These are phyloP conservation scores for Cerceris ruficornis DNA, from an alignment of 2,888 invertebrate species.

Conservation along the genomic window DNA sequence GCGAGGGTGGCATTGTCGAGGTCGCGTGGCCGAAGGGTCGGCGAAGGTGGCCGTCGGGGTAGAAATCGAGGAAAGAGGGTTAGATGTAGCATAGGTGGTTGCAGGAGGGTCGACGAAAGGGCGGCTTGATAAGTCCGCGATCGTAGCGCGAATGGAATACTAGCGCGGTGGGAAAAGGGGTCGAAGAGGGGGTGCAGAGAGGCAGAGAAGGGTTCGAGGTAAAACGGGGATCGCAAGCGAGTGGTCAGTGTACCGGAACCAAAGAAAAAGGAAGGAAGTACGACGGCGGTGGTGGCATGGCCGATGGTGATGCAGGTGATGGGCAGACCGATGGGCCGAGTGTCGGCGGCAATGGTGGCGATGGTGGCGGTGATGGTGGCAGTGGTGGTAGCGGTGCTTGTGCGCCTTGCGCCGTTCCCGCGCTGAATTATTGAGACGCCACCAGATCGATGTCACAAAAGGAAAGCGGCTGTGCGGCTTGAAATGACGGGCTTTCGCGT, in stretches of 20 bases:
- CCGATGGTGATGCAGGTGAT: conserved; percentile 28
- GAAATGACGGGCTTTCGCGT: conserved; percentile 81
- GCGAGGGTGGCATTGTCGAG: conserved; percentile 64
- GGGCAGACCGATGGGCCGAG: conserved; percentile 6
- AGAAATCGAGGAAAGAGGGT: conserved; percentile 34
- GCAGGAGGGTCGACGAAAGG: conserved; percentile 20
- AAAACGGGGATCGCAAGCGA: neutral
- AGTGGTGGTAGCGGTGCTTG: conserved; percentile 31
- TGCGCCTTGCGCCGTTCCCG: conserved; percentile 79
- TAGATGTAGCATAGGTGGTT: neutral
- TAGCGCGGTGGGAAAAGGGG: conserved; percentile 6
- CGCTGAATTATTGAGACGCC: conserved; percentile 80
- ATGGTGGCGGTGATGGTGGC: conserved; percentile 44
- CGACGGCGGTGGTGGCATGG: conserved; percentile 3
- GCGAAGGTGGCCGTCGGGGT: conserved; percentile 27
- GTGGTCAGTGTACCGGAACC: conserved; percentile 49
- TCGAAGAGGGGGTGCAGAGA: neutral
- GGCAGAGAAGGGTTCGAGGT: neutral
- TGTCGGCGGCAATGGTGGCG: conserved; percentile 9
- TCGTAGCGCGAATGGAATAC: conserved; percentile 16
- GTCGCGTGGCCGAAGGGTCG: conserved; percentile 58
- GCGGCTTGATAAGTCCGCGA: conserved; percentile 38
- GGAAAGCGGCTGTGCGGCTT: conserved; percentile 78
- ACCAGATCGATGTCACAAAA: conserved; percentile 81
- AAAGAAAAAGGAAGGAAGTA: conserved; percentile 18